Evolutionary conservation across 2,113 vertebrate genomes (phyloP).

Genomic region (Cyanistes caeruleus): DNA sequence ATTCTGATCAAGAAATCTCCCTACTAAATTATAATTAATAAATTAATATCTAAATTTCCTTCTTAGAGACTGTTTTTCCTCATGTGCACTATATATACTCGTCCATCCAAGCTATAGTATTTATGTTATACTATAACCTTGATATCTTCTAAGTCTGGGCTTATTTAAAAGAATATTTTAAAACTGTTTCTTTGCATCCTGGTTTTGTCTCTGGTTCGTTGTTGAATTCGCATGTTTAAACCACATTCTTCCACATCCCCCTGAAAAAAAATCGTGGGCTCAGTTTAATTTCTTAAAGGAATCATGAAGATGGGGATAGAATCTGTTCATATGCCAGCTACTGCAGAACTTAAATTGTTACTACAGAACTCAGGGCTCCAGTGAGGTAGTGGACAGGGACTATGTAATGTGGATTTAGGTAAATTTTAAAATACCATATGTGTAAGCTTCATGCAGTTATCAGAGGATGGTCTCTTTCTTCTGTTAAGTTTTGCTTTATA

Average conservation of each 20-base stretch:
- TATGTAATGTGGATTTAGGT: not conserved
- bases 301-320: not conserved
- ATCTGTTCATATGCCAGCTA: not conserved
- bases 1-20: not conserved
- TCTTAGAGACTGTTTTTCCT: not conserved
- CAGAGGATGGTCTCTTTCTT: not conserved
- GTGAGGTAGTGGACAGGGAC: not conserved
- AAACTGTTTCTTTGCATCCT: not conserved
- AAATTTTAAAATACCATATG: not conserved
- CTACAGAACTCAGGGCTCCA: not conserved
- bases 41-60: too few species aligned
- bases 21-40: not conserved
- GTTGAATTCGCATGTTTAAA: not conserved
- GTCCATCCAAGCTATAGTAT: not conserved
- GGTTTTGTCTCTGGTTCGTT: not conserved
- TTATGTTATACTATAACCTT: not conserved
- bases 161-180: not conserved
- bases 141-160: not conserved
- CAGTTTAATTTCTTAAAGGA: not conserved
- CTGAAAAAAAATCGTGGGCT: not conserved
- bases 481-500: not conserved
- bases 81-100: accelerated
- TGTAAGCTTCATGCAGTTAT: not conserved
- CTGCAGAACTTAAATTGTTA: not conserved
- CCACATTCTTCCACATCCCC: not conserved